A percentile compares a stretch with the other conserved stretches of the same genome.
Evolutionary conservation across 2,113 vertebrate genomes (phyloP).

Genomic region (Chaenogobius annularis): DNA sequence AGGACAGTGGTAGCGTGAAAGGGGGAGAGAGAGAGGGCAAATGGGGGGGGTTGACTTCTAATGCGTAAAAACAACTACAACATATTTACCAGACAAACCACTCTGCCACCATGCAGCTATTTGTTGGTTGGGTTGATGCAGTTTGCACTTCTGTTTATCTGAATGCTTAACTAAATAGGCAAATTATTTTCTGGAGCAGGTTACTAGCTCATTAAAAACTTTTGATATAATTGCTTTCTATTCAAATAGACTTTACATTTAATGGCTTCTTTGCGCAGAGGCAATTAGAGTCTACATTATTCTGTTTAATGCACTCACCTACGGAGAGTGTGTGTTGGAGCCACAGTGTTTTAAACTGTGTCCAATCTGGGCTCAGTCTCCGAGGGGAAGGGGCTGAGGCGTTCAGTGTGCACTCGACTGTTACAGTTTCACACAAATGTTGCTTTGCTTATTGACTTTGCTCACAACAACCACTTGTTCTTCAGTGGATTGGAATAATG

Average conservation of each 20-base stretch:
- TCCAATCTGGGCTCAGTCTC: background rate
- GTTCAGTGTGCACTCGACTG: slow-evolving; percentile 2
- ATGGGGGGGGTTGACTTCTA: too few species aligned
- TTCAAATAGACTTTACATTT: slow-evolving; percentile 18
- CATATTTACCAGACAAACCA: background rate
- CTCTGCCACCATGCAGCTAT: background rate
- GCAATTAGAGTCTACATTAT: slow-evolving; percentile 15
- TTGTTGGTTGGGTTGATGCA: background rate
- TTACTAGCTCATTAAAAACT: slow-evolving; percentile 8
- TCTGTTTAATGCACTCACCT: slow-evolving; percentile 12
- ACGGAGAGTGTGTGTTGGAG: slow-evolving; percentile 3
- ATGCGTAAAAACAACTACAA: background rate
- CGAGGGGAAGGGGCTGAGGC: background rate
- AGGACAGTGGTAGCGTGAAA: too few species aligned
- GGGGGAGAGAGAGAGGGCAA: too few species aligned
- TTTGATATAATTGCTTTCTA: slow-evolving; percentile 14
- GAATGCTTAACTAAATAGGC: slow-evolving; percentile 3
- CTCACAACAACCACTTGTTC: background rate
- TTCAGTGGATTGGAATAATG: background rate
- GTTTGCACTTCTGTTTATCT: slow-evolving; percentile 1
- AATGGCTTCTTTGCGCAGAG: slow-evolving; percentile 14
- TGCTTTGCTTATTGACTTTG: background rate
- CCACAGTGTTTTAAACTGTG: slow-evolving; percentile 4
- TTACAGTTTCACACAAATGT: background rate
- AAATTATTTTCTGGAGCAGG: slow-evolving; percentile 10